Conservation (phyloP, 2,797 vertebrate genomes). For the Lemur catta region DNA sequence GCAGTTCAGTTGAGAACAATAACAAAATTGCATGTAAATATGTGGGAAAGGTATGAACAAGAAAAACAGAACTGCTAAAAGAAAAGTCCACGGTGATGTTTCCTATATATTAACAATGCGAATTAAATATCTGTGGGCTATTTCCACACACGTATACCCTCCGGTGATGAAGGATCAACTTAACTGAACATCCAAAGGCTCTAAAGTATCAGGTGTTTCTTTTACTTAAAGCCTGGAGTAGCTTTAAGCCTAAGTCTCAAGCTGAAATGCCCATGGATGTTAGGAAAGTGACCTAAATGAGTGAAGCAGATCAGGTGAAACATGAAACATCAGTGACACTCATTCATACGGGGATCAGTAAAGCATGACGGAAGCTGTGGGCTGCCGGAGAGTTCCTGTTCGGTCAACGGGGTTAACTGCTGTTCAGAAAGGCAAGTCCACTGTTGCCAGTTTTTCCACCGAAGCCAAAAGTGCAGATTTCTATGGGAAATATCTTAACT, state of each 20-base stretch:
- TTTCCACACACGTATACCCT: not conserved
- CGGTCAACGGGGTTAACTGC: not conserved
- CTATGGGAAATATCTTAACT: not conserved
- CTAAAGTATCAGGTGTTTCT: not conserved
- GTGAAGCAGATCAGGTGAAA: not conserved
- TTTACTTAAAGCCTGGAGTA: not conserved
- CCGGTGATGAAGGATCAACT: not conserved
- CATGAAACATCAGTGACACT: not conserved
- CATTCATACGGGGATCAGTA: not conserved
- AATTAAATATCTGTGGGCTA: not conserved
- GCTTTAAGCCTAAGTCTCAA: not conserved
- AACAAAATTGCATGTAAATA: not conserved
- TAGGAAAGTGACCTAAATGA: not conserved
- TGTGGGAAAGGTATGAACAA: not conserved
- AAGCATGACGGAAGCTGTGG: accelerated
- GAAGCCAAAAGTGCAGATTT: not conserved
- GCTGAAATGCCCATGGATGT: not conserved
- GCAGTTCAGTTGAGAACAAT: slow-evolving; percentile 46
- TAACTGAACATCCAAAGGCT: not conserved
- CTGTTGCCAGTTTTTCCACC: not conserved
- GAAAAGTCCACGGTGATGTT: not conserved
- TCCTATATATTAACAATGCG: not conserved
- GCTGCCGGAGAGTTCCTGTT: not conserved
- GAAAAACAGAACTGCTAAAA: not conserved
- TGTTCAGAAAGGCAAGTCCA: not conserved